These are phyloP conservation scores for Podilymbus podiceps DNA, from an alignment of 2,113 vertebrate species.

Conservation along the genomic window DNA sequence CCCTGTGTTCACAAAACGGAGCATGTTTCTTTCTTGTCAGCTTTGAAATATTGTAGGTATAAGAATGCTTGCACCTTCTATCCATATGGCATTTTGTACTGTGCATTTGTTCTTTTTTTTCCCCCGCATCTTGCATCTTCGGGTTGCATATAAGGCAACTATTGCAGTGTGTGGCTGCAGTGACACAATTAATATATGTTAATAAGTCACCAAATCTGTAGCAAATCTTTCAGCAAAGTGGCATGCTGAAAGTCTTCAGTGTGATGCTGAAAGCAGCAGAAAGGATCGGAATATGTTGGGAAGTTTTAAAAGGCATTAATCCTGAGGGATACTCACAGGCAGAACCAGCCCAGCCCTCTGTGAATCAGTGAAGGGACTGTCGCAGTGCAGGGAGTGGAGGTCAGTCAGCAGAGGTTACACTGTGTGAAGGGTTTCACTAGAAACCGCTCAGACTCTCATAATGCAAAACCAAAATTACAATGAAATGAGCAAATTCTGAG, in stretches of 20 bases:
- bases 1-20: background rate
- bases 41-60: background rate
- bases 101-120: background rate
- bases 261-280: background rate
- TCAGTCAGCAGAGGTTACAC: background rate
- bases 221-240: background rate
- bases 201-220: background rate
- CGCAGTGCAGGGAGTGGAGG: background rate
- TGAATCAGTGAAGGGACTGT: background rate
- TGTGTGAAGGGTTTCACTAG: fast-evolving
- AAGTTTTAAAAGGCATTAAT: slow-evolving; percentile 7
- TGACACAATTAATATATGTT: background rate
- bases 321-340: background rate
- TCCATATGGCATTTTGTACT: background rate
- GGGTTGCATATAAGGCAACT: background rate
- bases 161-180: background rate
- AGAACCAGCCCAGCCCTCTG: background rate
- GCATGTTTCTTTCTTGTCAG: fast-evolving
- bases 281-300: background rate
- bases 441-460: background rate
- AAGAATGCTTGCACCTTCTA: background rate
- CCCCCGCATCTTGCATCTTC: background rate
- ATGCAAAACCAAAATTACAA: background rate
- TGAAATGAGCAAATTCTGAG: background rate
- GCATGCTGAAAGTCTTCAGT: background rate